A percentile compares a stretch with the other conserved stretches of the same genome.
phyloP scores from a whole-genome alignment of 2,888 invertebrate species.

The Limnephilus auricula region DNA sequence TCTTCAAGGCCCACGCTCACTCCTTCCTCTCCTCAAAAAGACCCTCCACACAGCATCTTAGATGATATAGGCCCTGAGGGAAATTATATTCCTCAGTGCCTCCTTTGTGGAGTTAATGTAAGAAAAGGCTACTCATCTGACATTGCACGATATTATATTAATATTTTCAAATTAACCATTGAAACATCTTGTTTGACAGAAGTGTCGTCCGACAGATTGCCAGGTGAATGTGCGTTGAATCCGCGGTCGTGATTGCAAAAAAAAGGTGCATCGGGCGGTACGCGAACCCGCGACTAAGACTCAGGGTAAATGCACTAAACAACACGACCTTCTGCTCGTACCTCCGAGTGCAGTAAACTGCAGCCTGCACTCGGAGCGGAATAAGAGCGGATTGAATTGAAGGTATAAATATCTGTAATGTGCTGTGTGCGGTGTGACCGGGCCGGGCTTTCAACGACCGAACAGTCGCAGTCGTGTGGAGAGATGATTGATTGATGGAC shows the following conservation, averaged over 20 bases:
- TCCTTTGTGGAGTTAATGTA: no score
- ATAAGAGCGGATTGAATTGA: constrained; percentile 5
- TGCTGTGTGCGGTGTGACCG: constrained; percentile 16
- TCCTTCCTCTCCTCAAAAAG: no score
- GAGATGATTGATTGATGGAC: constrained; percentile 24
- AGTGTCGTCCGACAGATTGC: neutral
- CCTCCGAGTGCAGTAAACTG: constrained; percentile 22
- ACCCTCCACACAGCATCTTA: no score
- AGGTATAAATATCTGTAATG: neutral
- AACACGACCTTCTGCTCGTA: constrained; percentile 50
- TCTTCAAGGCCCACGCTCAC: no score
- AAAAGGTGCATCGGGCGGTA: constrained; percentile 15
- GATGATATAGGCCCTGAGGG: no score
- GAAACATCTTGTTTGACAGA: neutral
- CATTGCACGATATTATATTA: no score
- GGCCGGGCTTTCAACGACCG: neutral
- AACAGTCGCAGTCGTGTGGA: neutral
- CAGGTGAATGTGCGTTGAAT: neutral
- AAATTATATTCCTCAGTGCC: no score
- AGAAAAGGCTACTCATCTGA: no score
- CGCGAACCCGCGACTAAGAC: constrained; percentile 23
- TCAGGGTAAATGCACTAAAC: constrained; percentile 55
- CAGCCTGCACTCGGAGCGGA: neutral
- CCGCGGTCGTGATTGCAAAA: neutral
- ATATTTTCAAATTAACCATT: neutral